These are phyloP conservation scores for Phymorhynchus buccinoides DNA, from an alignment of 1,140 invertebrate genomes.

Conservation along the genomic window DNA sequence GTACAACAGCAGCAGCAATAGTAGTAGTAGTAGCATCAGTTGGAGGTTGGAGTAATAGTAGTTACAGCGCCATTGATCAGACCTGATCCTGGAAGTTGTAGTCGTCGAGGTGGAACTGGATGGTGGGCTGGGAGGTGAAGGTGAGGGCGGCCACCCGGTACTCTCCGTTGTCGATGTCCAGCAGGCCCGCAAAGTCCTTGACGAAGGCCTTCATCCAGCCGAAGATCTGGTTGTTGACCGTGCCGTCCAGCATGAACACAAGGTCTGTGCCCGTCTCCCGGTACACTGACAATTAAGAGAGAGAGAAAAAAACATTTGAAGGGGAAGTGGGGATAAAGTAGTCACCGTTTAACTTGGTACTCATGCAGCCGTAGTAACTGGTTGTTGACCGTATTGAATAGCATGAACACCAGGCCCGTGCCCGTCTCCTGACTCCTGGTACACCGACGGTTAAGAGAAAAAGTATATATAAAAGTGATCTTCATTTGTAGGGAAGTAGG, in stretches of 20 bases:
- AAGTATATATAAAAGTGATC: too few relatives aligned
- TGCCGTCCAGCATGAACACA: slow-evolving; percentile 62
- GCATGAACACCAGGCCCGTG: not conserved
- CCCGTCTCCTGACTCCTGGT: too few relatives aligned
- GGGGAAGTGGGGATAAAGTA: not conserved
- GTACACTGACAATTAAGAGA: slow-evolving; percentile 38
- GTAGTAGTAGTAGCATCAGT: not conserved
- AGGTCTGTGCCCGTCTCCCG: slow-evolving; percentile 62
- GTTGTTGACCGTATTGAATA: too few relatives aligned
- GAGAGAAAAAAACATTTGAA: slow-evolving; percentile 13
- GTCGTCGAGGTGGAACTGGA: slow-evolving; percentile 61
- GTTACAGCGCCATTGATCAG: not conserved
- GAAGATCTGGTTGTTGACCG: slow-evolving; percentile 52
- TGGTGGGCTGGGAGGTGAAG: slow-evolving; percentile 52
- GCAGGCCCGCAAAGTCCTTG: slow-evolving; percentile 45
- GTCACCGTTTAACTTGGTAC: not conserved
- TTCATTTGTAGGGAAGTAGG: too few relatives aligned
- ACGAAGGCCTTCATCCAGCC: slow-evolving; percentile 57
- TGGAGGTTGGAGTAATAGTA: too few relatives aligned
- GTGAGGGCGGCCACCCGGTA: slow-evolving; percentile 59
- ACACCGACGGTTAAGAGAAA: too few relatives aligned
- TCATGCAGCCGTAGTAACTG: not conserved
- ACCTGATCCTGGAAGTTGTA: slow-evolving; percentile 48
- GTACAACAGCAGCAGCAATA: too few relatives aligned
- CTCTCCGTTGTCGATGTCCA: slow-evolving; percentile 56